Evolutionary conservation across 2,888 invertebrate genomes (phyloP).

Genomic region (Ellobium chinense): DNA sequence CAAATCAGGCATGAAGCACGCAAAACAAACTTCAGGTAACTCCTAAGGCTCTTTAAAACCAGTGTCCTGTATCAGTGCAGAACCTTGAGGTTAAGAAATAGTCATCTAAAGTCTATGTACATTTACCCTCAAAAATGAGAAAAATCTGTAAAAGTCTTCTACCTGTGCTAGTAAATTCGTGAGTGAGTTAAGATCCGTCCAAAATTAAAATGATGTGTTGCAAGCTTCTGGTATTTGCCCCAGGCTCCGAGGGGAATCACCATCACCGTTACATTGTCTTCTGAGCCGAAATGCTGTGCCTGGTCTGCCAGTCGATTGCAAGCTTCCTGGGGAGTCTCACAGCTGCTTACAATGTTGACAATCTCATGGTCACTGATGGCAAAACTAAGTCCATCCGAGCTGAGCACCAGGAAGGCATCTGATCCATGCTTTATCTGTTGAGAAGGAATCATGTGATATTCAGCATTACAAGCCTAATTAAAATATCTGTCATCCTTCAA

Average conservation of each 20-base stretch:
- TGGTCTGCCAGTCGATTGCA: conserved; percentile 80
- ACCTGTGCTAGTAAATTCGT: conserved; percentile 15
- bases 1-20: too few relatives aligned
- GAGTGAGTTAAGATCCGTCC: conserved; percentile 62
- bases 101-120: too few relatives aligned
- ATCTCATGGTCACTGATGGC: conserved; percentile 80
- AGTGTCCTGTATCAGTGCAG: too few relatives aligned
- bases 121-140: too few relatives aligned
- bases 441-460: background rate
- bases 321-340: conserved; percentile 79
- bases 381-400: conserved; percentile 81
- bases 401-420: conserved; percentile 80
- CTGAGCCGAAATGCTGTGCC: conserved; percentile 81
- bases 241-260: conserved; percentile 81
- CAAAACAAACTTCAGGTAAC: too few relatives aligned
- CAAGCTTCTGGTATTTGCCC: conserved; percentile 78
- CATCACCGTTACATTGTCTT: conserved; percentile 81
- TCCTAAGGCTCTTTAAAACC: too few relatives aligned
- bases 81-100: too few relatives aligned
- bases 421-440: conserved; percentile 79
- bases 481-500: background rate
- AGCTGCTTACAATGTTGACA: conserved; percentile 78
- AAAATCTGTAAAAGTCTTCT: background rate
- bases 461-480: too few relatives aligned
- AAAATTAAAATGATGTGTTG: conserved; percentile 68